Evolutionary conservation across 1,140 invertebrate genomes (phyloP).

Genomic region (Hermetia illucens): DNA sequence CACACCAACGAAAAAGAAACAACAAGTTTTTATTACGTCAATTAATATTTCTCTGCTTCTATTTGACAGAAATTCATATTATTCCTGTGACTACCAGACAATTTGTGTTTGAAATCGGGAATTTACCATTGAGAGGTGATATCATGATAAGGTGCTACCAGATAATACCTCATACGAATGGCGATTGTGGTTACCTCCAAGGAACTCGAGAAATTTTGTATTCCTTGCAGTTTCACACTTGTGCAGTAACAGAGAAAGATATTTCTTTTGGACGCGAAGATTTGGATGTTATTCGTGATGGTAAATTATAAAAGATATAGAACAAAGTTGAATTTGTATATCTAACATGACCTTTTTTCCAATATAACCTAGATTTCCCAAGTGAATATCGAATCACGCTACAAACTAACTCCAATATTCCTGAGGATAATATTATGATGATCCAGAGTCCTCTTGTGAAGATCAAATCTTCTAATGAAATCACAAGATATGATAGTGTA

Average conservation of each 20-base stretch:
- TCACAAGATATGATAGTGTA: constrained; percentile 4
- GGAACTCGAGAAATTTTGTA: constrained; percentile 33
- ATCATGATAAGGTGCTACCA: constrained; percentile 65
- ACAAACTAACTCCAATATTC: background rate
- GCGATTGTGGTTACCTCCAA: background rate
- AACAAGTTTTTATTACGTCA: no score
- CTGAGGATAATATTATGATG: background rate
- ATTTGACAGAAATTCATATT: constrained; percentile 7
- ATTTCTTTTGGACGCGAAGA: constrained; percentile 5
- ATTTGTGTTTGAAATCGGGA: constrained; percentile 7
- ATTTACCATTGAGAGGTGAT: constrained; percentile 52
- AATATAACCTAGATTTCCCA: constrained; percentile 7
- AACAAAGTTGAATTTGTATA: background rate
- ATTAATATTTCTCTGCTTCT: background rate
- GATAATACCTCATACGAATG: constrained; percentile 3
- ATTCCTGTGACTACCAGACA: constrained; percentile 9
- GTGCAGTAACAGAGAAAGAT: constrained; percentile 6
- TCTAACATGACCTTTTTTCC: background rate
- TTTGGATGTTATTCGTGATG: constrained; percentile 6
- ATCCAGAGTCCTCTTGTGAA: constrained; percentile 8
- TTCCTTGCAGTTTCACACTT: constrained; percentile 24
- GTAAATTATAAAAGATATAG: constrained; percentile 6
- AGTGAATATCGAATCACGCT: constrained; percentile 6
- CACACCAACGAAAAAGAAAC: no score
- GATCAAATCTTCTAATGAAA: constrained; percentile 3